Base-by-base conservation (phyloP, 2,888 invertebrate genomes). In the Erannis defoliaria region DNA sequence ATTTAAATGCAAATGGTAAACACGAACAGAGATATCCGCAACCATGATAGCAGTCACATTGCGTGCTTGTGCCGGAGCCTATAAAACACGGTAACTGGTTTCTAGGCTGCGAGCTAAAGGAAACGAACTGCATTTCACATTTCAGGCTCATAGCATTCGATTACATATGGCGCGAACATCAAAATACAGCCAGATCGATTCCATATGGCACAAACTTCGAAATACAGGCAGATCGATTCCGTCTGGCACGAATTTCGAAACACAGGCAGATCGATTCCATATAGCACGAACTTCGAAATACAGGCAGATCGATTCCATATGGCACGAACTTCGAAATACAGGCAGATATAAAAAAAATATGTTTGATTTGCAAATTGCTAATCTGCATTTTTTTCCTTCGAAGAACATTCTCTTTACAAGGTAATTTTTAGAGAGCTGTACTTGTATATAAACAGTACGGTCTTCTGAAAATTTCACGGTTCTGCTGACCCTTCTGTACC, bases 111-210 rank as follows among this genome's bases (percentile, higher is more conserved):
- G 46, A 59, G 19, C 40, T 38, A 45, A 62, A 67, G 66, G 64
- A 56, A 74, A 66, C 61, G 60, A 69, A 71, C 73, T 76, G 70
- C 40, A 71, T 71, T 68, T 62, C 56, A 43, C 57, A 70, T 62
- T 73, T 63, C 64, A 66, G 67, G 68, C 62, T 71, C 64, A 70
- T 60, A 74, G 26, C 61, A 64, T 59, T 70, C 70, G 60, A 64
- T 53, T 51, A 58, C 68, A 69, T 55, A 50, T 61, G 64, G 55
- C 62, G 58, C 55, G 62, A 54, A 51, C 10, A 55, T 26, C 48
- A 3, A 18, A 35, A 12, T 1, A 37, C n/a, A n/a, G n/a, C n/a
- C n/a, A n/a, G n/a, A n/a, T n/a, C n/a, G n/a, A n/a, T n/a, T n/a
- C n/a, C n/a, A n/a, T n/a, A n/a, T n/a, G n/a, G n/a, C n/a, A n/a